Evolutionary conservation across 2,888 invertebrate species (phyloP), one percentile per base, ranked within the genome.

Genomic region (Lithophane semibrunnea): DNA sequence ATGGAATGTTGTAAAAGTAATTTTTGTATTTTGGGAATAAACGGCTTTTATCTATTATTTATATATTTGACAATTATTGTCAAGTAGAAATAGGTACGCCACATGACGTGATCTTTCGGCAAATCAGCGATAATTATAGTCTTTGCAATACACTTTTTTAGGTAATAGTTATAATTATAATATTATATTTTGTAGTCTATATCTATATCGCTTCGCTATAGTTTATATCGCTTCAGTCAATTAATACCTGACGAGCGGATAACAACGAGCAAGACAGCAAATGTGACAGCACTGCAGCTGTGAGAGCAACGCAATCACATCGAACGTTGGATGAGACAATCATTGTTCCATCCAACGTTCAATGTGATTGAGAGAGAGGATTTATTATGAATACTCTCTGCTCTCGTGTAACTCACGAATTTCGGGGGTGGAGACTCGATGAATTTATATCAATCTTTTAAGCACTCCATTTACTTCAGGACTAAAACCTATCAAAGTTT

Each of bases 401-500:
- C 47, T 16, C 18, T 54, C 16, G 5, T n/a, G 29, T 37, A 63
- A 60, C 37, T 61, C 77, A 65, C 44, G 18, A 42, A 61, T 63
- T 56, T 77, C 42, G 4, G 37, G 24, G n/a, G 54, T 56, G 13
- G 54, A 56, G 21, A 63, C 29, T 42, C 42, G 56, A 83, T 67
- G 64, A 65, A 65, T 65, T 58, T 58, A 58, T 70, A 29, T 44
- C n/a, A 63, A 44, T 54, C 56, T 71, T 56, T 58, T 67, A 64
- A 66, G 49, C 64, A 86, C 71, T 84, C 84, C 86, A 75, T 86
- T 86, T 61, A 63, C 61, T 86, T 74, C 58, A 52, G 64, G 79
- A 63, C 47, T 60, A 24, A 77, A 67, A 73, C 75, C 80, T 77
- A 88, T 87, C 80, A 87, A 87, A 80, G 82, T 80, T 87, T 88